Evolutionary conservation across 2,888 invertebrate species (phyloP), one percentile per base, ranked within the genome.

Genomic region (Cephus pulcher): DNA sequence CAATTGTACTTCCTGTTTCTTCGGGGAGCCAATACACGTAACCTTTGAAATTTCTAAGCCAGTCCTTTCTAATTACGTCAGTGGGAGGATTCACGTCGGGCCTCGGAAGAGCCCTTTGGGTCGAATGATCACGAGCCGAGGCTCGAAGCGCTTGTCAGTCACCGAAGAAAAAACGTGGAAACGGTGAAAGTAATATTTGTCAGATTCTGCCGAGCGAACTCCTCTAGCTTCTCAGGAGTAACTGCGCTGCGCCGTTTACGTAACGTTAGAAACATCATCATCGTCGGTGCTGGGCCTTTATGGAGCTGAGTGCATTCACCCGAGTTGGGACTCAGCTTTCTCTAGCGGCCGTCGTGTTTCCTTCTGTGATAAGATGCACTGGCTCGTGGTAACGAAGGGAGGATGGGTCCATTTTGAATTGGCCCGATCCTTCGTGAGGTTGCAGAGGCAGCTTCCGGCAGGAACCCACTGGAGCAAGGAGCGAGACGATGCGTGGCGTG

Each of bases 1-100:
- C 91, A 90, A 86, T 83, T 82, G 84, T 2, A 71, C 90, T 91
- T 91, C 91, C 91, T 90, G 88, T 86, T 90, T 88, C 83, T 80
- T 71, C 77, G 70, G 75, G 76, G 56, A 56, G 15, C 2, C 2
- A 9, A 3, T 23, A 56, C 9, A 56, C 56, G 23, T 56, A 56
- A 56, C 23, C 56, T 56, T 56, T 23, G 23, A 56, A 23, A 56
- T 56, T 56, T 56, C 23, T 56, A 23, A 56, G 23, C 56, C 0
- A 56, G 56, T 56, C 56, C 56, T 56, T 56, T 56, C 56, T 56
- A 56, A 56, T 56, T 9, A 9, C 23, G 23, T 9, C 6, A 23
- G 23, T 2, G 9, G 23, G 23, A 56, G 2, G 56, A 56, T 56
- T 56, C 56, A 2, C 56, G 56, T 23, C 23, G 9, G 56, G 9